phyloP scores from a whole-genome alignment of 2,797 vertebrate genomes.

The Danio albolineatus region DNA sequence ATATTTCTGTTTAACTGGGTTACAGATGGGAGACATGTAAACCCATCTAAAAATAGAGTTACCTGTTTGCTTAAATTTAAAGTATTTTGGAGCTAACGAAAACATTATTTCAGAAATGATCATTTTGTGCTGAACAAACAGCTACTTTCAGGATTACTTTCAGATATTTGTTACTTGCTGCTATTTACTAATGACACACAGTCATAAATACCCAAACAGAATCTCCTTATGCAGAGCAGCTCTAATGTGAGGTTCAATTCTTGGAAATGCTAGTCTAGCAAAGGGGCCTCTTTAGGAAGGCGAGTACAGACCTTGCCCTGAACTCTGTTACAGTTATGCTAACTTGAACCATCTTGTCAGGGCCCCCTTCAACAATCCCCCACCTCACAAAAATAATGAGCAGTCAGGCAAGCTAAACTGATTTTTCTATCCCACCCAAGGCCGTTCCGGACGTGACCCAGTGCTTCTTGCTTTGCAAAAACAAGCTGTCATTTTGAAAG shows the following conservation, averaged over 20 bases:
- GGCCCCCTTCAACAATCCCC: conserved; percentile 60
- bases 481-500: conserved; percentile 6
- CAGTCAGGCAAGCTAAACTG: conserved; percentile 66
- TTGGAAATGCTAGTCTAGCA: conserved; percentile 45
- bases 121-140: not conserved
- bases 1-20: conserved; percentile 31
- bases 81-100: not conserved
- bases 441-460: conserved; percentile 34
- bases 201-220: conserved; percentile 4
- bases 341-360: conserved; percentile 61
- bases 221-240: conserved; percentile 14
- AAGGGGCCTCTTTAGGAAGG: conserved; percentile 47
- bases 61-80: conserved; percentile 17
- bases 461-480: conserved; percentile 21
- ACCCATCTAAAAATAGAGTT: conserved; percentile 29
- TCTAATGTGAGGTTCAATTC: conserved; percentile 38
- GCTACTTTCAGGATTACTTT: not conserved
- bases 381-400: conserved; percentile 42
- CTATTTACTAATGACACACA: not conserved
- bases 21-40: conserved; percentile 22
- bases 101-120: not conserved
- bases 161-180: not conserved
- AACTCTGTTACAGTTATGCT: conserved; percentile 60
- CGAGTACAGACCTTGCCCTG: conserved; percentile 61
- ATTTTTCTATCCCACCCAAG: conserved; percentile 62